Conservation (phyloP, 2,888 invertebrate species). For the Brachyopa scutellaris region DNA sequence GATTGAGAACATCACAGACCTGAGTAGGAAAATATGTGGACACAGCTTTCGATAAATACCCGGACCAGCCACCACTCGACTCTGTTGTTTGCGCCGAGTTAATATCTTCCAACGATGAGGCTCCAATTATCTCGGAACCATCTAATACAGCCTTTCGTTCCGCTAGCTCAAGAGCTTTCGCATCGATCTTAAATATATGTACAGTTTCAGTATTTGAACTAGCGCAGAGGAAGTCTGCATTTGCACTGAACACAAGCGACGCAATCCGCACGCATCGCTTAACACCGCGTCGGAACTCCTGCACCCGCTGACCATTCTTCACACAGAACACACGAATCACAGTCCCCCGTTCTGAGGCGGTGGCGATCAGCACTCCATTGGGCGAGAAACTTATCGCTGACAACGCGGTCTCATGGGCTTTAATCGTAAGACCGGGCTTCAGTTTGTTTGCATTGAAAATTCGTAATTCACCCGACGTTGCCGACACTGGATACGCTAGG, state of each 20-base stretch:
- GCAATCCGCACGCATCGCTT: constrained; percentile 81
- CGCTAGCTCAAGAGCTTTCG: constrained; percentile 77
- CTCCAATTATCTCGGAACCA: constrained; percentile 27
- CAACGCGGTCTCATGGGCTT: constrained; percentile 80
- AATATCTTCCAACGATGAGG: constrained; percentile 67
- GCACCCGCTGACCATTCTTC: constrained; percentile 80
- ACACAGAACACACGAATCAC: constrained; percentile 82
- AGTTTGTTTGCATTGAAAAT: constrained; percentile 80
- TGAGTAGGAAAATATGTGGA: constrained; percentile 80
- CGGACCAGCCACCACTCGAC: constrained; percentile 77
- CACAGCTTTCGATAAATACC: constrained; percentile 80
- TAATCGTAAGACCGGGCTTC: constrained; percentile 78
- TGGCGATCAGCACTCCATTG: constrained; percentile 80
- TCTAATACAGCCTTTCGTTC: constrained; percentile 76
- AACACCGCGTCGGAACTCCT: constrained; percentile 81
- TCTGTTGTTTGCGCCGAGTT: constrained; percentile 20
- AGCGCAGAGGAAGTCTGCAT: constrained; percentile 80
- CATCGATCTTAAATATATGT: constrained; percentile 81
- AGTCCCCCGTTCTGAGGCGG: constrained; percentile 81
- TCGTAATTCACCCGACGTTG: constrained; percentile 79
- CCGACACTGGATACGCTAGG: constrained; percentile 80
- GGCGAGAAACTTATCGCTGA: constrained; percentile 81
- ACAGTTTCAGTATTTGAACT: constrained; percentile 82
- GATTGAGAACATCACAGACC: constrained; percentile 80
- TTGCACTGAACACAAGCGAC: constrained; percentile 79